Percentiles rank a stretch among this genome's conserved stretches.
phyloP scores from a whole-genome alignment of 37 sponge, comb jelly and placozoan species.

The Sycon ciliatum region DNA sequence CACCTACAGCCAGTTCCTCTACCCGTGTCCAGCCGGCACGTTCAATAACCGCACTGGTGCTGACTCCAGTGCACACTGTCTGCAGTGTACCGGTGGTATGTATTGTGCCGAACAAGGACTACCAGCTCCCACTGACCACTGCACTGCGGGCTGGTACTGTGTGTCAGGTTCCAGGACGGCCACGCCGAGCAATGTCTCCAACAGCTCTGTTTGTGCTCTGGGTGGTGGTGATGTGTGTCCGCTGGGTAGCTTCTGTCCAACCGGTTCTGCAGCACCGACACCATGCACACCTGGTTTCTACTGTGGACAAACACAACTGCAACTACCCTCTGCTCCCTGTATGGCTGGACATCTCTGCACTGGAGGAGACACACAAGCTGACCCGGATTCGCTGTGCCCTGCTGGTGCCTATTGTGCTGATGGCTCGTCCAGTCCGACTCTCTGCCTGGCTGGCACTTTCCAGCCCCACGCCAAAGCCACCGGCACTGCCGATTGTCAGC shows the following conservation, averaged over 20 bases:
- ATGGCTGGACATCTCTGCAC: slow-evolving; percentile 26
- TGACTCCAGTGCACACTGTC: not conserved
- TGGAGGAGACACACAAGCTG: not conserved
- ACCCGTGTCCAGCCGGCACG: slow-evolving; percentile 37
- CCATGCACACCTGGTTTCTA: not conserved
- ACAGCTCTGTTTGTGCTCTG: slow-evolving; percentile 10
- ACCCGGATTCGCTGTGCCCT: slow-evolving; percentile 10
- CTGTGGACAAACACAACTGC: not conserved
- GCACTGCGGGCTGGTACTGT: not conserved
- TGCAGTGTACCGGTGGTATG: not conserved
- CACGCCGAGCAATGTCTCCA: not conserved
- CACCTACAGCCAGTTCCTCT: slow-evolving; percentile 10
- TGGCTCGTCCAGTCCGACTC: not conserved
- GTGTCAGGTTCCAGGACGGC: not conserved
- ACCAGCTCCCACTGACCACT: not conserved
- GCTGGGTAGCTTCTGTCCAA: slow-evolving; percentile 27
- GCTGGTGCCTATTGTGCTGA: not conserved
- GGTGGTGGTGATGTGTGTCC: slow-evolving; percentile 14
- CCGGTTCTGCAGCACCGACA: not conserved
- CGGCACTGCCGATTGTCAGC: not conserved
- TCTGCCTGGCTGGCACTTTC: slow-evolving; percentile 17
- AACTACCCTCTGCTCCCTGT: slow-evolving; percentile 12
- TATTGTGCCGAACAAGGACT: slow-evolving; percentile 18
- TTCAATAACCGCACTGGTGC: slow-evolving; percentile 10
- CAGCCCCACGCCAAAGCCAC: not conserved